Evolutionary conservation across 1,140 invertebrate species (phyloP), one percentile per base, ranked within the genome.

Genomic region (Hydropsyche tenuis): DNA sequence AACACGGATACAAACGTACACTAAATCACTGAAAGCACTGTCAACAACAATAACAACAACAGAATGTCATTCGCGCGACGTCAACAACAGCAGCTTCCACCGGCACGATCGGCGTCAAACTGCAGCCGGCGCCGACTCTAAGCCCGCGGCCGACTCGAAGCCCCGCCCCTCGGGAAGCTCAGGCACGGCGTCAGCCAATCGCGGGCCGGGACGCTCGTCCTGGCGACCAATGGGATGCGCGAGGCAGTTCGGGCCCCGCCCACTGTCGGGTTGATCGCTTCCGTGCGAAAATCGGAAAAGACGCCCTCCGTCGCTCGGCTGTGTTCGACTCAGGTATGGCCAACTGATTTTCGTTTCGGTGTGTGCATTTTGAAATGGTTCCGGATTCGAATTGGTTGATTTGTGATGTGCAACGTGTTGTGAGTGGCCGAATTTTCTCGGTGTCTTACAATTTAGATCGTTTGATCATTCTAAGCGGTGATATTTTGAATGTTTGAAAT

Each of bases 71-170:
- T 37, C 9, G 30, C 30, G 9, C 30, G 9, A 37, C 3, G 9
- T 3, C 30, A 72, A 37, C 30, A 37, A 37, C 3, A 37, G 30
- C 30, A 72, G 72, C 72, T 22, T 27, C 69, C 53, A 69, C 60
- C 48, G 60, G 72, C 71, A 53, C 71, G 72, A 43, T 65, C 75
- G 45, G 45, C 68, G 63, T 42, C 69, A 69, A 68, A 72, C 75
- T 69, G 73, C 75, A 51, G 72, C 23, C 45, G 69, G 63, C 60
- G 69, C 66, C 30, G 68, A 12, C 51, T 25, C 69, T 23, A 65
- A 9, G 42, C 66, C 70, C 51, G 25, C 75, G 68, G 4, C 62
- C 12, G 25, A 9, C 20, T 6, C 43, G 23, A 16, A 12, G 48
- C 72, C n/a, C 42, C 72, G 72, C 72, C 72, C 72, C 25, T 11